Percentiles rank a stretch among this genome's conserved stretches.
Evolutionary conservation across 2,113 vertebrate species (phyloP).

Genomic region (Anoplopoma fimbria): DNA sequence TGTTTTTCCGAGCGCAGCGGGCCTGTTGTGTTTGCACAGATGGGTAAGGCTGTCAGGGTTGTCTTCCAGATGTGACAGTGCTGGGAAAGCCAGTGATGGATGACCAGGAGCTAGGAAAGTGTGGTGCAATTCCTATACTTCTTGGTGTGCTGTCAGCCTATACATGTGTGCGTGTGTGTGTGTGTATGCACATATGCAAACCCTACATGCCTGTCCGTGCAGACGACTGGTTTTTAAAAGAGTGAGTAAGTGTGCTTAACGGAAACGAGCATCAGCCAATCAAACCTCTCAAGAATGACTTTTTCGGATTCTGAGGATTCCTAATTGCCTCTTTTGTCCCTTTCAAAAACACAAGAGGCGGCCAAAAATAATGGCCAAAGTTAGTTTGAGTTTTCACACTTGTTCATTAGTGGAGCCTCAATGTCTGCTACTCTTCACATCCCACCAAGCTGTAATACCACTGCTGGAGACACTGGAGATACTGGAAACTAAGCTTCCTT

Average conservation of each 20-base stretch:
- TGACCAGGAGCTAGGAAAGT: constrained; percentile 66
- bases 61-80: constrained; percentile 73
- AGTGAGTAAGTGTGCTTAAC: constrained; percentile 44
- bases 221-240: constrained; percentile 46
- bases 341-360: constrained; percentile 57
- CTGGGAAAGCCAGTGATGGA: constrained; percentile 75
- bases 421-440: constrained; percentile 73
- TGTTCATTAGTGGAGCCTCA: constrained; percentile 77
- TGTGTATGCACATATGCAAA: not conserved
- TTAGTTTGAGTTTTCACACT: constrained; percentile 69
- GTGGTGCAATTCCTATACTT: constrained; percentile 29
- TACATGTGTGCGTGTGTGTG: not conserved
- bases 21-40: constrained; percentile 74
- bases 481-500: constrained; percentile 75
- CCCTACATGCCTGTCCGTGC: constrained; percentile 18
- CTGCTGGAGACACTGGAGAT: constrained; percentile 71
- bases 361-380: constrained; percentile 69
- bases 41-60: constrained; percentile 61
- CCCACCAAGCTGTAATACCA: constrained; percentile 67
- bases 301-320: constrained; percentile 59
- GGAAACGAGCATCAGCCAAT: constrained; percentile 57
- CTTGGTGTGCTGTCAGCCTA: constrained; percentile 19
- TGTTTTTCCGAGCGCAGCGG: constrained; percentile 54
- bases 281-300: constrained; percentile 51
- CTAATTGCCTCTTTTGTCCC: constrained; percentile 66